Evolutionary conservation across 2,113 vertebrate genomes (phyloP).

Genomic region (Perca fluviatilis): DNA sequence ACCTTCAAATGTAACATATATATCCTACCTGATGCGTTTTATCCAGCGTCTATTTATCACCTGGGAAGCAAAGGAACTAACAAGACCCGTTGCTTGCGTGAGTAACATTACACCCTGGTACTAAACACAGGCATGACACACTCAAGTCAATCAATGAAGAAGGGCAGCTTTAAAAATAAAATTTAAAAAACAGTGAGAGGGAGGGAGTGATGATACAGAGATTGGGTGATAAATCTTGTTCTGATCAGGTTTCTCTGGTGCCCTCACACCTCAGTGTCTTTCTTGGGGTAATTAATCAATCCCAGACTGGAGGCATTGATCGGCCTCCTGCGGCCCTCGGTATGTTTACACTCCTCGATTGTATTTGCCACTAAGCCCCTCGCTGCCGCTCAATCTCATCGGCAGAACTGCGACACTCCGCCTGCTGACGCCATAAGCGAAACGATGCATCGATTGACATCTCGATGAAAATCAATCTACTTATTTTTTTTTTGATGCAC

Average conservation of each 20-base stretch:
- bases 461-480: constrained; percentile 81
- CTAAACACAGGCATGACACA: neutral
- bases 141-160: constrained; percentile 38
- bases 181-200: constrained; percentile 51
- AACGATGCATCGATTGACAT: constrained; percentile 79
- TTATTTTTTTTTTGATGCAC: constrained; percentile 62
- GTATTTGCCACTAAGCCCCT: constrained; percentile 84
- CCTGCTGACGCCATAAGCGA: constrained; percentile 76
- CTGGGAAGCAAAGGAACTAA: no score
- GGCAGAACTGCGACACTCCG: constrained; percentile 79
- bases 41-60: no score
- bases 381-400: constrained; percentile 80
- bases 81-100: no score
- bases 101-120: no score
- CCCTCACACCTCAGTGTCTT: constrained; percentile 80
- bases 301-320: constrained; percentile 83
- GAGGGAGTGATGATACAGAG: constrained; percentile 70
- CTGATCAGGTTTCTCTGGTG: constrained; percentile 82
- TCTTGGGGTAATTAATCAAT: constrained; percentile 84
- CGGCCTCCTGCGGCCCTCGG: constrained; percentile 72
- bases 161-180: constrained; percentile 30
- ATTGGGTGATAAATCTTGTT: constrained; percentile 84
- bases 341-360: constrained; percentile 84
- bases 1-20: no score
- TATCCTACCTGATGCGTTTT: no score